phyloP scores from a whole-genome alignment of 2,888 invertebrate genomes.

The Pteria penguin region DNA sequence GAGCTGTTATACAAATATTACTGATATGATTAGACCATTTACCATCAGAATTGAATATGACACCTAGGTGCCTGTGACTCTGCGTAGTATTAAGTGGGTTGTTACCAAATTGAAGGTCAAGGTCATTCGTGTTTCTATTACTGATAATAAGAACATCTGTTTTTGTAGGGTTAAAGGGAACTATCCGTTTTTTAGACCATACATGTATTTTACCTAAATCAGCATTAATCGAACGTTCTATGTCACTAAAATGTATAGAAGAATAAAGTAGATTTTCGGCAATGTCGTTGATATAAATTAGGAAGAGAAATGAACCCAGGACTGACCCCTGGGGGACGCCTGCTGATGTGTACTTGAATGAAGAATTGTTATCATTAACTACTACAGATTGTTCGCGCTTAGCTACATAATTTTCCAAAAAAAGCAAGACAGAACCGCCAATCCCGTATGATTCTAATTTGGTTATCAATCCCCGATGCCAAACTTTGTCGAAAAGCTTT shows the following conservation, averaged over 20 bases:
- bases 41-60: neutral
- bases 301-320: neutral
- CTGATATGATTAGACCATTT: neutral
- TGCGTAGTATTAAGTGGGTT: neutral
- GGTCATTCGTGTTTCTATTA: neutral
- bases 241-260: neutral
- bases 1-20: neutral
- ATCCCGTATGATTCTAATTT: neutral
- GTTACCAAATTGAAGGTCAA: neutral
- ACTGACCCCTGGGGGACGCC: neutral
- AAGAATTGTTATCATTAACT: neutral
- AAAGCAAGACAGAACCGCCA: too few species aligned
- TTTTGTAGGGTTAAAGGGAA: neutral
- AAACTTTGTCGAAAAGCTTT: neutral
- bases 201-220: neutral
- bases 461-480: neutral
- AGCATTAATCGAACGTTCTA: neutral
- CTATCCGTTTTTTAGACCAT: neutral
- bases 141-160: neutral
- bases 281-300: neutral
- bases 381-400: neutral
- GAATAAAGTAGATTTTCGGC: neutral
- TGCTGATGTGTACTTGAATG: too few species aligned
- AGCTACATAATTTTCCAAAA: neutral
- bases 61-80: neutral